Percentiles rank a stretch among this genome's conserved stretches.
Conservation (phyloP, 2,888 invertebrate species). For the Orthosia incerta region DNA sequence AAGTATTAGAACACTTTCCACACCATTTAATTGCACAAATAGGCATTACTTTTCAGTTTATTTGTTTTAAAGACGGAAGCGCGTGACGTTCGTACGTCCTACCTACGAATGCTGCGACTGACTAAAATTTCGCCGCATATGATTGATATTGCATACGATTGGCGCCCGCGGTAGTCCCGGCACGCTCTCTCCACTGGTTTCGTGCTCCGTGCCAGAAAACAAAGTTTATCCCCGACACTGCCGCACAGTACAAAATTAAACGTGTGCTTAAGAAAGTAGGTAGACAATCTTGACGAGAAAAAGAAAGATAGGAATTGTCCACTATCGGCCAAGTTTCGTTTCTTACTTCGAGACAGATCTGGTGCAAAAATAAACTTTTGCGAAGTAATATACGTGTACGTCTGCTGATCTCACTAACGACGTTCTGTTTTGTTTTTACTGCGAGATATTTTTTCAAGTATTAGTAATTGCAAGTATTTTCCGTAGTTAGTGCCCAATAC, state of each 20-base stretch:
- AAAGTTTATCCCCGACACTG: not conserved
- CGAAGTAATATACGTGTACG: conserved; percentile 45
- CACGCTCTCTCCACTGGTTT: too few species aligned
- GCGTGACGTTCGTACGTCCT: too few species aligned
- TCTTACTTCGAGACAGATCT: conserved; percentile 11
- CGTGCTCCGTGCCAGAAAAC: too few species aligned
- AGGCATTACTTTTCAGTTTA: too few species aligned
- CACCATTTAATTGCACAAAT: too few species aligned
- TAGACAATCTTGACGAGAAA: conserved; percentile 20
- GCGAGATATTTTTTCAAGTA: conserved; percentile 3
- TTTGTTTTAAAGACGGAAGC: too few species aligned
- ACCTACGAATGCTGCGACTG: too few species aligned
- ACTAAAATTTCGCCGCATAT: too few species aligned
- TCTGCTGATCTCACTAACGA: conserved; percentile 26
- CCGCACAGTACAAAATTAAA: conserved; percentile 17
- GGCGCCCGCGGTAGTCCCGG: too few species aligned
- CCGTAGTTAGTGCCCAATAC: conserved; percentile 7
- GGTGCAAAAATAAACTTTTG: conserved; percentile 52
- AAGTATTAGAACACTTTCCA: too few species aligned
- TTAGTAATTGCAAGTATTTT: conserved; percentile 1
- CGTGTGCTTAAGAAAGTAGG: conserved; percentile 25
- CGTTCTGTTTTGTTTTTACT: conserved; percentile 11
- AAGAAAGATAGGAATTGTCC: conserved; percentile 47
- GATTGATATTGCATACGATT: too few species aligned
- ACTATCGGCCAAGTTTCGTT: conserved; percentile 41